A percentile compares a stretch with the other conserved stretches of the same genome.
Conservation (phyloP, 2,888 invertebrate species). For the Cephonodes hylas region DNA sequence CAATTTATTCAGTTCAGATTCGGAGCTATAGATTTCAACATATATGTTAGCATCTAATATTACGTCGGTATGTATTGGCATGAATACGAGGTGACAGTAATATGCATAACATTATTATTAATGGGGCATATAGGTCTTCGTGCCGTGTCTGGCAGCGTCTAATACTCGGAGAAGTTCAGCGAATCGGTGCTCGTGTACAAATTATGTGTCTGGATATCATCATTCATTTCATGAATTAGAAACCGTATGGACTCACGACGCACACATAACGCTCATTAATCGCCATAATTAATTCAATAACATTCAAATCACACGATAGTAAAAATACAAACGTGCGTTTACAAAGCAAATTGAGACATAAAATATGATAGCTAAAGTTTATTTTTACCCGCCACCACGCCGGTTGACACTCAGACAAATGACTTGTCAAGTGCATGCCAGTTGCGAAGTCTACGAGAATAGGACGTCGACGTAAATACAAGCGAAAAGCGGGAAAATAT, state of each 20-base stretch:
- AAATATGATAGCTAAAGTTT: conserved; percentile 40
- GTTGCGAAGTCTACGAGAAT: conserved; percentile 24
- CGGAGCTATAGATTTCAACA: too few relatives aligned
- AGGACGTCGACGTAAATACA: background rate
- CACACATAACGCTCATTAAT: conserved; percentile 14
- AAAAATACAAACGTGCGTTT: background rate
- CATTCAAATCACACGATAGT: conserved; percentile 18
- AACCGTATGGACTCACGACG: background rate
- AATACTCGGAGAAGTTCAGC: background rate
- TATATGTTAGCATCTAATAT: too few relatives aligned
- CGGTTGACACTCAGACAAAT: conserved; percentile 51
- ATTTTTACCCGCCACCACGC: conserved; percentile 37
- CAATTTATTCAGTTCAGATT: too few relatives aligned
- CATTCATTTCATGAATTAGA: background rate
- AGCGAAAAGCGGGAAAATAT: background rate
- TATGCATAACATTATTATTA: too few relatives aligned
- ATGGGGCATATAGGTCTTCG: background rate
- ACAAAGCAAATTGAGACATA: conserved; percentile 55
- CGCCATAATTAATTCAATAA: conserved; percentile 37
- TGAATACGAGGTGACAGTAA: background rate
- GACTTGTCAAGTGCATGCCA: conserved; percentile 34
- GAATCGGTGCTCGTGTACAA: background rate
- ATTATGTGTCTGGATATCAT: background rate
- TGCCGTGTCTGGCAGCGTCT: background rate
- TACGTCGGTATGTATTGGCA: too few relatives aligned